These are phyloP conservation scores for Leucoraja ocellata DNA, from an alignment of 2,797 vertebrate species.

Conservation along the genomic window DNA sequence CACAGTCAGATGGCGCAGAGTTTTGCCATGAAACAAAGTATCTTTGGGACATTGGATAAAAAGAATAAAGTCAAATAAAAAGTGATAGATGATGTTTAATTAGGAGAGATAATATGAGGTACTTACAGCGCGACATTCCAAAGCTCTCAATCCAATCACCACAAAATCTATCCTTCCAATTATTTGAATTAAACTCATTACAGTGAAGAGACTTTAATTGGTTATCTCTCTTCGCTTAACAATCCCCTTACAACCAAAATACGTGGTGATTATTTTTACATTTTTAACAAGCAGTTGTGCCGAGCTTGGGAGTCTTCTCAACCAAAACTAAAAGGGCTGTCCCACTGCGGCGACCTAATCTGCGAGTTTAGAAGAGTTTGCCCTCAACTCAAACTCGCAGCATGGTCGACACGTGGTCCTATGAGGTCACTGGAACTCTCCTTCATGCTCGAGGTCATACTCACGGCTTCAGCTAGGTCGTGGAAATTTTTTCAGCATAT, in stretches of 20 bases:
- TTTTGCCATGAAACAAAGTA: not conserved
- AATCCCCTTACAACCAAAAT: not conserved
- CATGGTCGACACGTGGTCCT: no score
- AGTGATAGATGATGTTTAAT: slow-evolving; percentile 1
- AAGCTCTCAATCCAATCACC: not conserved
- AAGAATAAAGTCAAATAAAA: not conserved
- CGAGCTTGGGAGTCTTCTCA: not conserved
- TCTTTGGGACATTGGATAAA: not conserved
- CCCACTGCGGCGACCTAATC: no score
- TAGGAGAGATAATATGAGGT: not conserved
- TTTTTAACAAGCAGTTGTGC: not conserved
- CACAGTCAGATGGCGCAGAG: not conserved
- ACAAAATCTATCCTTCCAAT: not conserved
- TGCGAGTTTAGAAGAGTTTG: no score
- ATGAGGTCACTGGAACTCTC: no score
- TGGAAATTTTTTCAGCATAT: no score
- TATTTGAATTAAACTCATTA: not conserved
- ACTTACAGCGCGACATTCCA: not conserved
- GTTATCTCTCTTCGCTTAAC: not conserved
- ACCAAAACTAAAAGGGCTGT: not conserved
- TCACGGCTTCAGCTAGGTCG: no score
- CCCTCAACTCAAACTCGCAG: no score
- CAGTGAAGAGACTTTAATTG: not conserved
- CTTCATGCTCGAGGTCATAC: no score
- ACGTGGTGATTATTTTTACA: not conserved